phyloP scores from a whole-genome alignment of 1,140 invertebrate species.

The Asobara japonica region DNA sequence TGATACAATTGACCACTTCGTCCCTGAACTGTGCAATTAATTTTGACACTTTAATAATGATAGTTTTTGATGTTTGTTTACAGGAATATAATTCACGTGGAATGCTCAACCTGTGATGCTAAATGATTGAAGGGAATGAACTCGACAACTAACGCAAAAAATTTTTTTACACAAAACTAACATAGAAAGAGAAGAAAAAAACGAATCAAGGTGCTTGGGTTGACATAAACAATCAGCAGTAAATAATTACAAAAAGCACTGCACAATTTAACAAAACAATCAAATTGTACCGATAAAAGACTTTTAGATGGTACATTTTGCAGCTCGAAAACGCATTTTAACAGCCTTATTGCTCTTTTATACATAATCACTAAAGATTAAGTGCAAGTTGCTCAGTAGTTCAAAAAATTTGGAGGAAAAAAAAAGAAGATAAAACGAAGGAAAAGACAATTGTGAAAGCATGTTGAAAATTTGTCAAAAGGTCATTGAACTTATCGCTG shows the following conservation, averaged over 20 bases:
- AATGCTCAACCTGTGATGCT: slow-evolving; percentile 29
- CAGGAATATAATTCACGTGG: background rate
- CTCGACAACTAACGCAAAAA: background rate
- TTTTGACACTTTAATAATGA: background rate
- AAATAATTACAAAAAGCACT: background rate
- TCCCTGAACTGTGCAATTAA: no score
- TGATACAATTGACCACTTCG: no score
- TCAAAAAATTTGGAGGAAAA: slow-evolving; percentile 6
- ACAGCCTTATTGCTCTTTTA: slow-evolving; percentile 10
- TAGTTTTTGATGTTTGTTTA: background rate
- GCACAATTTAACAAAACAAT: background rate
- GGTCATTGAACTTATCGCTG: background rate
- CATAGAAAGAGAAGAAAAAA: background rate
- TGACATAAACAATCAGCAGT: background rate
- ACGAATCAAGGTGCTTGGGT: background rate
- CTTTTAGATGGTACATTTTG: slow-evolving; percentile 2
- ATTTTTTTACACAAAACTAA: background rate
- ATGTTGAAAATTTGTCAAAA: slow-evolving; percentile 21
- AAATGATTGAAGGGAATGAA: slow-evolving; percentile 2
- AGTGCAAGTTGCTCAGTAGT: slow-evolving; percentile 26
- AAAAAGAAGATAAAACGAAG: background rate
- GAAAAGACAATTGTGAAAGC: background rate
- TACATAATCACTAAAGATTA: slow-evolving; percentile 19
- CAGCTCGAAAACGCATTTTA: slow-evolving; percentile 4
- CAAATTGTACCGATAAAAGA: background rate